Base-by-base conservation (phyloP, 2,888 invertebrate genomes). In the Amphipyra tragopoginis region DNA sequence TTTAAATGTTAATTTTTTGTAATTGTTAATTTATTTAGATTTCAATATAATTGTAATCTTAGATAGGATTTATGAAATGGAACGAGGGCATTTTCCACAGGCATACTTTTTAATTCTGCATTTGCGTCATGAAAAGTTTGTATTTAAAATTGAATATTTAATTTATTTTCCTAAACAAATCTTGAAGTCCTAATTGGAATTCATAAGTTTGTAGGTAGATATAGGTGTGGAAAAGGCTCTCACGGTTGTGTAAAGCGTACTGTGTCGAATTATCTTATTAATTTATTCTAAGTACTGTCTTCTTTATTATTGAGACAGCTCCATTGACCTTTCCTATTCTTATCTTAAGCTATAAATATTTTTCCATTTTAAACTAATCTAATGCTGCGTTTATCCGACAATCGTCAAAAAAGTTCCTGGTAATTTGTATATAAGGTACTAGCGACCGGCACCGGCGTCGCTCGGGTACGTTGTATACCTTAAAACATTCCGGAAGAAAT, bases 191-290 rank as follows among this genome's bases (percentile, higher is more conserved):
- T n/a, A n/a, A n/a, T n/a, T n/a, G n/a, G 3, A 21, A 3, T 3
- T 21, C 3, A 1, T 21, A 3, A 21, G 21, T 21, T 21, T 21
- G 21, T 21, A 21, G 21, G 21, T 21, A 29, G 13, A 5, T 44
- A 10, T 43, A 44, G 44, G 36, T 44, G 66, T 70, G 63, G 67
- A 63, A 71, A 59, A 56, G 60, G 45, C 56, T 65, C 72, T 75
- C 67, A 62, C 21, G 80, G 81, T 79, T 81, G 77, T 81, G 75
- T 72, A 44, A 53, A 63, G 56, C 58, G 43, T 58, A 64, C 44
- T 71, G 58, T 50, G 64, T 70, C 58, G 55, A 73, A 65, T 66
- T 66, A 69, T 72, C 45, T 50, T 65, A 65, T 64, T 77, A 53
- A 57, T 76, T 73, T 73, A 65, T 60, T 63, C 15, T 69, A 65